Percentiles rank a stretch among this genome's conserved stretches.
These are phyloP conservation scores for Drosophila paramelanica DNA, from an alignment of 2,888 invertebrate species.

Conservation along the genomic window DNA sequence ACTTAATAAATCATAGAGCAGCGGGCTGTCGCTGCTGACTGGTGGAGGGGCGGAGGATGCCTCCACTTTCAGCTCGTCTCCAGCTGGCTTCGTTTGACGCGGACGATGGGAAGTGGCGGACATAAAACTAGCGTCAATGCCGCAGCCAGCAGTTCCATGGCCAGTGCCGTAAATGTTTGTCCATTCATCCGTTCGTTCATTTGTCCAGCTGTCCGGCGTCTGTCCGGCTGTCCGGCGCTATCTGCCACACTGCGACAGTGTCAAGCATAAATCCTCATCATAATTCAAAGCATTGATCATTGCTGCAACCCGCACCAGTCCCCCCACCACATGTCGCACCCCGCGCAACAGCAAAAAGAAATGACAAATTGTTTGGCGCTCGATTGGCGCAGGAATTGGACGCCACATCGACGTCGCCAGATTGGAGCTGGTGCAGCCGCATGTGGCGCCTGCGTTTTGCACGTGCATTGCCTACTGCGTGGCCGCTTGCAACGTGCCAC, in stretches of 20 bases:
- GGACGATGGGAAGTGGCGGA: conserved; percentile 65
- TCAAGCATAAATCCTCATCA: conserved; percentile 83
- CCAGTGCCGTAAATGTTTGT: conserved; percentile 67
- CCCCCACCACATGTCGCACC: conserved; percentile 5
- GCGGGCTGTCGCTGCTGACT: conserved; percentile 29
- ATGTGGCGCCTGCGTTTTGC: conserved; percentile 69
- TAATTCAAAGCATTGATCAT: conserved; percentile 84
- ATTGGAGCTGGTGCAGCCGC: conserved; percentile 34
- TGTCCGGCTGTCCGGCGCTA: conserved; percentile 61
- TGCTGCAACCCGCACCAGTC: conserved; percentile 34
- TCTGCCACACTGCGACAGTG: conserved; percentile 82
- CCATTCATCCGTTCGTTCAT: conserved; percentile 50
- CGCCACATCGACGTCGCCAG: conserved; percentile 51
- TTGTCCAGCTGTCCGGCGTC: conserved; percentile 28
- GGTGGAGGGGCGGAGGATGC: conserved; percentile 4
- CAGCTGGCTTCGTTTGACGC: conserved; percentile 40
- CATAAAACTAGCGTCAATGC: conserved; percentile 75
- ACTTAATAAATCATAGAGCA: conserved; percentile 82
- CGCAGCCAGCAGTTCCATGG: conserved; percentile 15
- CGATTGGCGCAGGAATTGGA: conserved; percentile 69
- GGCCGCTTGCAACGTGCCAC: conserved; percentile 42
- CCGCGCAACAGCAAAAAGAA: conserved; percentile 61
- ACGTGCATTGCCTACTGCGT: conserved; percentile 59
- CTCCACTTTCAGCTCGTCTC: conserved; percentile 18
- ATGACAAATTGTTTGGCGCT: conserved; percentile 84